Evolutionary conservation across 2,797 vertebrate genomes (phyloP).

Genomic region (Coilia nasus): DNA sequence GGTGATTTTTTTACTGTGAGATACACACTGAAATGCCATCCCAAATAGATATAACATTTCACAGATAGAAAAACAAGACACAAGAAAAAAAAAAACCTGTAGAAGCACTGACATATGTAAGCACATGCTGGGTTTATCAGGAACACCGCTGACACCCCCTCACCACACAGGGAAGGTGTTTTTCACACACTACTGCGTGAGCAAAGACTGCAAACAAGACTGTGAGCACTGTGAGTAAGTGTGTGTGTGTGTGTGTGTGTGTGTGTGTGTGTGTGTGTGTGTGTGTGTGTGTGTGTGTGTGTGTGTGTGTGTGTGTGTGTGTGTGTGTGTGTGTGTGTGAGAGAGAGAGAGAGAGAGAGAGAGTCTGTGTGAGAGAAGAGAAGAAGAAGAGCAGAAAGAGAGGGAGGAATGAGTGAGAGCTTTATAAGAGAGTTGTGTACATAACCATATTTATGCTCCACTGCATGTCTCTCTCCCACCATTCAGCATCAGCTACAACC

Average conservation of each 20-base stretch:
- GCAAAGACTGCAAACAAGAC: not conserved
- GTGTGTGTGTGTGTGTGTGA: constrained; percentile 20
- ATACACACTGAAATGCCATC: not conserved
- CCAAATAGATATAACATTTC: not conserved
- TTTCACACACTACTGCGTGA: not conserved
- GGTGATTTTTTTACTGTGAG: not conserved
- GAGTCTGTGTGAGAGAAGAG: constrained; percentile 26
- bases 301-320: too few species aligned
- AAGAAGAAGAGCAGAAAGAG: constrained; percentile 17
- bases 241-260: too few species aligned
- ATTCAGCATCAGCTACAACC: not conserved
- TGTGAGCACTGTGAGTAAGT: too few species aligned
- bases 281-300: too few species aligned
- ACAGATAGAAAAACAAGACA: not conserved
- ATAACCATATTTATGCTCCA: not conserved
- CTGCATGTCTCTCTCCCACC: not conserved
- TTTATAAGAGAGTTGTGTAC: not conserved
- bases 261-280: too few species aligned
- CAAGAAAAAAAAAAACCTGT: not conserved
- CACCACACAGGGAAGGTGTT: not conserved
- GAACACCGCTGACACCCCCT: not conserved
- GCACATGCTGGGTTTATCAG: not conserved
- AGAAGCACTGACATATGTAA: not conserved
- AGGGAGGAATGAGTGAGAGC: not conserved
- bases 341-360: constrained; percentile 2